phyloP scores from a whole-genome alignment of 2,888 invertebrate genomes.

The Diachrysia chrysitis region DNA sequence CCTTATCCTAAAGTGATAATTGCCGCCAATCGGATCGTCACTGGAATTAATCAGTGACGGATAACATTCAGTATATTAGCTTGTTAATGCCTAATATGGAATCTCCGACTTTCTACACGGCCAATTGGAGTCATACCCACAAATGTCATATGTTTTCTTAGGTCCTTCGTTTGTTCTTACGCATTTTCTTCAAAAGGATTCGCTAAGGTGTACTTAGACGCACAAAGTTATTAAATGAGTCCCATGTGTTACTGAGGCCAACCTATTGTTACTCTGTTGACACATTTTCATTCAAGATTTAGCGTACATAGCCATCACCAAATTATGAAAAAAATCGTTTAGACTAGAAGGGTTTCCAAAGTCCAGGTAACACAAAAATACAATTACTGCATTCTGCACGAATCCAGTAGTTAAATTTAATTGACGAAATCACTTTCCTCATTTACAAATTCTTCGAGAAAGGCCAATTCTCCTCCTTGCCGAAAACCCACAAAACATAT shows the following conservation, averaged over 20 bases:
- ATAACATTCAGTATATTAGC: conserved; percentile 2
- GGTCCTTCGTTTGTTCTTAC: neutral
- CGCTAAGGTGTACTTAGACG: neutral
- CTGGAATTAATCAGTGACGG: neutral
- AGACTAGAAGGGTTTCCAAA: no score
- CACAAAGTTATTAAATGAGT: neutral
- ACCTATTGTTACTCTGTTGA: neutral
- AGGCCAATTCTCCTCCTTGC: neutral
- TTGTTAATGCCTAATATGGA: neutral
- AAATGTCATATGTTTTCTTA: neutral
- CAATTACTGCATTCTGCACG: neutral
- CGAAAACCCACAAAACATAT: conserved; percentile 4
- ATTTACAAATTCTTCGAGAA: neutral
- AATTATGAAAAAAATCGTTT: neutral
- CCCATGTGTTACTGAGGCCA: neutral
- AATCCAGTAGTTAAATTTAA: neutral
- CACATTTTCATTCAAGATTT: neutral
- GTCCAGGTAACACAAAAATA: no score
- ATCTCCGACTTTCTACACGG: neutral
- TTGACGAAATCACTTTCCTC: neutral
- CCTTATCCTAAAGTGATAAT: neutral
- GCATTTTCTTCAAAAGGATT: neutral
- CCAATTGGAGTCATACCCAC: neutral
- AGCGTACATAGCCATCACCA: neutral
- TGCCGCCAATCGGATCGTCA: neutral